phyloP scores from a whole-genome alignment of 2,797 vertebrate species.

The Spinus pinus region DNA sequence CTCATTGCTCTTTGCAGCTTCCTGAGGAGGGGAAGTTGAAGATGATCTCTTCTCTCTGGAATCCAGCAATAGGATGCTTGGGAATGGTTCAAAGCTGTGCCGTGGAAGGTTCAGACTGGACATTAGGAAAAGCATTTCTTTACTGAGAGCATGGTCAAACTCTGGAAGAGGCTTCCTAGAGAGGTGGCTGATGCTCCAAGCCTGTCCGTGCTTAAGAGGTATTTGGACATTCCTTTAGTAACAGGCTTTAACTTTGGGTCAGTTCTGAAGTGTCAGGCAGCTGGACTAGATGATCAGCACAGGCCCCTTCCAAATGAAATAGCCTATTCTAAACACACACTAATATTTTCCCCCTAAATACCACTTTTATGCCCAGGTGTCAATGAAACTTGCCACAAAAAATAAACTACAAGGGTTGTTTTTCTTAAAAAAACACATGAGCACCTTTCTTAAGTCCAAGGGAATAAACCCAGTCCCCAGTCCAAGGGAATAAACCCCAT shows the following conservation, averaged over 20 bases:
- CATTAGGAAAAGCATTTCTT: neutral
- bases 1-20: neutral
- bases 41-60: neutral
- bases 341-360: neutral
- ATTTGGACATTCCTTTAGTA: neutral
- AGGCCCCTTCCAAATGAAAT: neutral
- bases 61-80: fast-evolving
- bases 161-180: neutral
- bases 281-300: fast-evolving
- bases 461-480: neutral
- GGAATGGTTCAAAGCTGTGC: neutral
- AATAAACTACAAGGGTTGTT: neutral
- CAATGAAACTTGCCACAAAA: neutral
- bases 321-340: neutral
- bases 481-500: neutral
- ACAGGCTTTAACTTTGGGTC: neutral
- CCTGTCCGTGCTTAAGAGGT: neutral
- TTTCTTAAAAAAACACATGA: neutral
- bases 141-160: neutral
- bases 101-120: neutral
- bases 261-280: neutral
- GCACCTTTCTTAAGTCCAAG: neutral
- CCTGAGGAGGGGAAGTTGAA: neutral
- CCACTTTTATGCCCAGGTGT: neutral
- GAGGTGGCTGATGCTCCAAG: neutral